Evolutionary conservation across 2,888 invertebrate species (phyloP).

Genomic region (Caenorhabditis virilis): DNA sequence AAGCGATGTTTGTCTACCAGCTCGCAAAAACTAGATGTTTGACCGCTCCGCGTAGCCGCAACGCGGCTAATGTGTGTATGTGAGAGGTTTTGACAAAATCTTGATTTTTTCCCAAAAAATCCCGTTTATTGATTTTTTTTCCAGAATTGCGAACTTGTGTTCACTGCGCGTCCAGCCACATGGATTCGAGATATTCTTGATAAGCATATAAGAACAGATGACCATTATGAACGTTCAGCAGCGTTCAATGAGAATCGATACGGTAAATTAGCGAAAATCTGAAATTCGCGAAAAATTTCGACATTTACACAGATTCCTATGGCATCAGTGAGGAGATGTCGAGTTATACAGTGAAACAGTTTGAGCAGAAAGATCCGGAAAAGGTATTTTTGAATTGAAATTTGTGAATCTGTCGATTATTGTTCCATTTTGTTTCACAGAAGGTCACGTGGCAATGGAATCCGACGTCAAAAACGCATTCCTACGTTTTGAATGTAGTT

Average conservation of each 20-base stretch:
- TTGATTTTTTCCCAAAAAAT: no score
- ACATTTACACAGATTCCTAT: constrained; percentile 11
- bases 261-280: constrained; percentile 10
- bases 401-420: background rate
- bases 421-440: constrained; percentile 9
- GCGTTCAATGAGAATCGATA: constrained; percentile 9
- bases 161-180: constrained; percentile 10
- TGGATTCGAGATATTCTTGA: constrained; percentile 26
- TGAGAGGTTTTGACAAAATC: no score
- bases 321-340: constrained; percentile 22
- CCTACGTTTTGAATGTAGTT: constrained; percentile 39
- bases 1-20: no score
- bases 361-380: constrained; percentile 32
- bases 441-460: constrained; percentile 49
- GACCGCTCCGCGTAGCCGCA: no score
- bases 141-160: constrained; percentile 24
- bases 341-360: constrained; percentile 45
- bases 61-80: no score
- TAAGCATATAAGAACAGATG: constrained; percentile 21
- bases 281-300: background rate
- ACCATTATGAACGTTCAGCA: constrained; percentile 18
- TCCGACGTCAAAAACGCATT: constrained; percentile 19
- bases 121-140: background rate
- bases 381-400: constrained; percentile 31
- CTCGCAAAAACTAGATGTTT: no score